These are phyloP conservation scores for Drosophila diplacantha DNA, from an alignment of 2,888 invertebrate genomes.

Conservation along the genomic window DNA sequence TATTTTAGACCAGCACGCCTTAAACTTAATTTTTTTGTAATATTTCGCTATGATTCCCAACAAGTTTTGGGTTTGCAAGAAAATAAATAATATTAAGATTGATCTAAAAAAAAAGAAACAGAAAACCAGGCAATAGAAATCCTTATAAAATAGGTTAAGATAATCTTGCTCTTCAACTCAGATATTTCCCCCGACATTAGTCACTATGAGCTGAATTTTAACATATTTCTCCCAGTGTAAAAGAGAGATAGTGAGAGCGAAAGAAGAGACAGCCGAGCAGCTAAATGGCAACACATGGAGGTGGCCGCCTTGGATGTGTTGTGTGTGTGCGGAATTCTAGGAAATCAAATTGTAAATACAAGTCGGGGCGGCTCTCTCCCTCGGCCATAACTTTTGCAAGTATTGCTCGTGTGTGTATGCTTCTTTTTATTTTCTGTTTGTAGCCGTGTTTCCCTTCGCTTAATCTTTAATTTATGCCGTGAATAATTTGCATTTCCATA, in stretches of 20 bases:
- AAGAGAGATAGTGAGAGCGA: conserved; percentile 19
- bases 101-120: background rate
- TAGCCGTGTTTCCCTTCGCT: conserved; percentile 34
- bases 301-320: conserved; percentile 11
- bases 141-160: background rate
- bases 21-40: no score
- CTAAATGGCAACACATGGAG: conserved; percentile 27
- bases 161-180: background rate
- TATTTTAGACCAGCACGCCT: no score
- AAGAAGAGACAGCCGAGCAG: conserved; percentile 17
- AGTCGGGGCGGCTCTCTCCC: conserved; percentile 28
- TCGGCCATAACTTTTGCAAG: conserved; percentile 1
- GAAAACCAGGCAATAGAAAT: background rate
- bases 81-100: background rate
- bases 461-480: conserved; percentile 62
- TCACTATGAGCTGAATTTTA: background rate
- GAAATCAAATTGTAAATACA: conserved; percentile 58
- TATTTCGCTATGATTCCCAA: background rate
- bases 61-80: background rate
- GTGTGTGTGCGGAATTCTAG: conserved; percentile 53
- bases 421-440: conserved; percentile 3
- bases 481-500: conserved; percentile 57
- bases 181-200: background rate
- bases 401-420: conserved; percentile 14
- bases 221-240: background rate